Evolutionary conservation across 2,113 vertebrate genomes (phyloP), one percentile per base, ranked within the genome.

Genomic region (Oreochromis spilurus): DNA sequence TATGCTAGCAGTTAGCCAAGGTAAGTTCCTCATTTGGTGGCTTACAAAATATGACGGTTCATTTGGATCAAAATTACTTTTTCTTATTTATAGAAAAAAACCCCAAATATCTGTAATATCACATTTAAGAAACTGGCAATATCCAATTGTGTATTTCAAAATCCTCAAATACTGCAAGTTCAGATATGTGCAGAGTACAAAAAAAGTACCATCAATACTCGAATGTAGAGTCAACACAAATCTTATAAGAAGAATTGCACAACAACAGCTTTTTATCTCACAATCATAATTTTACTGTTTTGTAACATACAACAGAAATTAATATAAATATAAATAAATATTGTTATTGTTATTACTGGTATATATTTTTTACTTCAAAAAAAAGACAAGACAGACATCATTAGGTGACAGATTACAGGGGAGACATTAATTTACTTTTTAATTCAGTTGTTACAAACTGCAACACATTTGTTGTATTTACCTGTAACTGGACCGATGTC

Each of bases 291-390:
- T 95, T 95, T 94, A 94, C 88, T 95, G 90, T 95, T 94, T 84
- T 77, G 87, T 95, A 92, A 92, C 93, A 95, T 91, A 94, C 93
- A 95, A 93, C 93, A 95, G 87, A 95, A 94, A 91, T 93, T 82
- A 0, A 94, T 95, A 95, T 85, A 94, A 94, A 95, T 95, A 93
- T 95, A 95, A 94, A 95, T 91, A 90, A 93, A 94, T 92, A 91
- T 91, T 57, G 24, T 85, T 62, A 90, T 87, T 80, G 83, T 86
- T 89, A 83, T 93, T 83, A 91, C 83, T 65, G 55, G 89, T 90
- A 83, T 79, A 93, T 89, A 94, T 82, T 82, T 84, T 82, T 88
- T 60, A 91, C 88, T 55, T 93, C 58, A 89, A 93, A 95, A 77
- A 53, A 52, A 77, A 82, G 83, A 70, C 91, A 91, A 92, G 93